These are phyloP conservation scores for Tridacna gigas DNA, from an alignment of 2,888 invertebrate genomes.

Conservation along the genomic window DNA sequence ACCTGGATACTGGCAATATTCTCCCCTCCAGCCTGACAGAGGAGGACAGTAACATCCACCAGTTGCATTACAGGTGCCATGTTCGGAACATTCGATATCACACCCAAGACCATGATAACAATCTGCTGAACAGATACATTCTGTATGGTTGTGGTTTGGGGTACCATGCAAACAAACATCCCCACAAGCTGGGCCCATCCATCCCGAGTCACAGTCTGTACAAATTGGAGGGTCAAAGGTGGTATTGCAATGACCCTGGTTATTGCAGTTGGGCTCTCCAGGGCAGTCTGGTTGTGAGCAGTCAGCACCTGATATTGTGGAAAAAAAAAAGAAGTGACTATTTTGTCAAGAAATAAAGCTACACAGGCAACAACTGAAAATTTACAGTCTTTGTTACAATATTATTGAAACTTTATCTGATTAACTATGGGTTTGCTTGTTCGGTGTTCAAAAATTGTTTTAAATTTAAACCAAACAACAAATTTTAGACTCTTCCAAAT, in stretches of 20 bases:
- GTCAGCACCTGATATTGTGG: conserved; percentile 63
- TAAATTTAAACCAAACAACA: too few relatives aligned
- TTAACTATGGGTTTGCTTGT: too few relatives aligned
- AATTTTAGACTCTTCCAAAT: too few relatives aligned
- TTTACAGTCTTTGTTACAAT: too few relatives aligned
- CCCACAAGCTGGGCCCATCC: conserved; percentile 74
- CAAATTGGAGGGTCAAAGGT: conserved; percentile 72
- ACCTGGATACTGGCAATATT: conserved; percentile 72
- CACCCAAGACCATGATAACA: conserved; percentile 76
- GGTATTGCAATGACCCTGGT: conserved; percentile 70
- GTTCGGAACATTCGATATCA: conserved; percentile 74
- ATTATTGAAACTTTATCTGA: too few relatives aligned
- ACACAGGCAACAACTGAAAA: too few relatives aligned
- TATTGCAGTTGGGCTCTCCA: conserved; percentile 74
- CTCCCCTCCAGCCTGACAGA: conserved; percentile 73
- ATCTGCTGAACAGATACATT: conserved; percentile 72
- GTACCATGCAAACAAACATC: conserved; percentile 71
- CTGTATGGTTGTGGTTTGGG: conserved; percentile 55
- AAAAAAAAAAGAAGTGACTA: neutral
- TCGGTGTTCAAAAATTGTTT: too few relatives aligned
- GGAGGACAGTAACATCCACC: conserved; percentile 72
- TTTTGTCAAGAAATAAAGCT: neutral
- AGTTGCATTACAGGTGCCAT: conserved; percentile 69
- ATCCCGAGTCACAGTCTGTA: conserved; percentile 71
- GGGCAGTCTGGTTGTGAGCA: conserved; percentile 73